Percentiles rank a stretch among this genome's conserved stretches.
phyloP scores from a whole-genome alignment of 2,113 vertebrate genomes.

The Anser brachyrhynchus region DNA sequence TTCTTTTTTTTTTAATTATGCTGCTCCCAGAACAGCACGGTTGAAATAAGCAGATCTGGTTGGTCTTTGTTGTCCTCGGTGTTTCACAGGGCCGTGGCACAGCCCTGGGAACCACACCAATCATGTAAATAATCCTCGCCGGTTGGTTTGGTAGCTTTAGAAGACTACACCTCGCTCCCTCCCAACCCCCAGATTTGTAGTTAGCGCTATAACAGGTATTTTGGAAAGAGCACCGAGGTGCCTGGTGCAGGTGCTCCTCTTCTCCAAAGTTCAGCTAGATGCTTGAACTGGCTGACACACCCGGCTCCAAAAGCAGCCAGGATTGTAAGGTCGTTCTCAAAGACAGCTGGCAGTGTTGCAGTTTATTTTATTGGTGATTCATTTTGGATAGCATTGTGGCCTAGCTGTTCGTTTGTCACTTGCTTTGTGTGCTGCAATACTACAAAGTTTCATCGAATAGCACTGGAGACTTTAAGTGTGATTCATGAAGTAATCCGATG shows the following conservation, averaged over 20 bases:
- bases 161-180: not conserved
- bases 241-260: not conserved
- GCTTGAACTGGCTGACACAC: not conserved
- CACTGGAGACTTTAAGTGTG: not conserved
- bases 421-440: not conserved
- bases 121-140: too few relatives aligned
- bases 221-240: not conserved
- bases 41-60: not conserved
- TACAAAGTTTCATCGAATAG: not conserved
- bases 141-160: not conserved
- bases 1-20: not conserved
- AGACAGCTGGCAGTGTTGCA: not conserved
- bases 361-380: not conserved
- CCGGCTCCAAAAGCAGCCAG: not conserved
- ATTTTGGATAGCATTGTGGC: not conserved
- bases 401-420: not conserved
- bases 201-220: fast-evolving
- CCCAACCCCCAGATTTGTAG: fast-evolving
- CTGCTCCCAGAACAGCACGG: not conserved
- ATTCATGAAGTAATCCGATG: not conserved
- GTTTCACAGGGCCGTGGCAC: not conserved
- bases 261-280: not conserved
- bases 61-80: not conserved
- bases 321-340: not conserved
- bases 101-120: fast-evolving